These are phyloP conservation scores for Lucilia cuprina DNA, from an alignment of 1,140 invertebrate genomes.

Conservation along the genomic window DNA sequence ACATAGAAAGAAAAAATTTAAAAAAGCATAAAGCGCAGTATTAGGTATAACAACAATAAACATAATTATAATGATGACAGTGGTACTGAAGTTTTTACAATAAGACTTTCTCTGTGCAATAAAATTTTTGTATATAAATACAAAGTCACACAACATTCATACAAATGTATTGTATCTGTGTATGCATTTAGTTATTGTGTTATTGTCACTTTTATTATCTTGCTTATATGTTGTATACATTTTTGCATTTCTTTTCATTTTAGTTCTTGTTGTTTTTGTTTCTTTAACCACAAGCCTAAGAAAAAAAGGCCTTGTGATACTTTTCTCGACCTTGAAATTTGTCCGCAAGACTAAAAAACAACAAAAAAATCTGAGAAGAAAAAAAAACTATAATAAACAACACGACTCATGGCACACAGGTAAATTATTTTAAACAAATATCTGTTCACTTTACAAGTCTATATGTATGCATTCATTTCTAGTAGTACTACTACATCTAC, in stretches of 20 bases:
- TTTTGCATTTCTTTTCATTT: not conserved
- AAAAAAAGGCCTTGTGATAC: slow-evolving; percentile 8
- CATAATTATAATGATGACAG: not conserved
- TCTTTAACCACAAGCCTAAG: not conserved
- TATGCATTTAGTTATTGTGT: not conserved
- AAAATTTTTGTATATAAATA: not conserved
- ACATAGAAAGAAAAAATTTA: no score
- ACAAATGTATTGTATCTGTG: not conserved
- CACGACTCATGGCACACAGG: not conserved
- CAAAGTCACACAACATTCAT: not conserved
- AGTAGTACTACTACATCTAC: not conserved
- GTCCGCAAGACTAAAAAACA: not conserved
- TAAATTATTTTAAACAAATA: not conserved
- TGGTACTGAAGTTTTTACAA: not conserved
- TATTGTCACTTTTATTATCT: not conserved
- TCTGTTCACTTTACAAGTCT: not conserved
- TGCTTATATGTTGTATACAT: not conserved
- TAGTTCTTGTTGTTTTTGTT: not conserved
- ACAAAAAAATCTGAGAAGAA: not conserved
- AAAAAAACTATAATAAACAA: not conserved
- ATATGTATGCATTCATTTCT: not conserved
- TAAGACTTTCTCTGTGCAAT: not conserved
- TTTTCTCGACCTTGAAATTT: slow-evolving; percentile 7
- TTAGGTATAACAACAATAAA: not conserved
- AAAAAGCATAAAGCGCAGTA: not conserved